Evolutionary conservation across 2,888 invertebrate species (phyloP).

Genomic region (Idaea dimidiata): DNA sequence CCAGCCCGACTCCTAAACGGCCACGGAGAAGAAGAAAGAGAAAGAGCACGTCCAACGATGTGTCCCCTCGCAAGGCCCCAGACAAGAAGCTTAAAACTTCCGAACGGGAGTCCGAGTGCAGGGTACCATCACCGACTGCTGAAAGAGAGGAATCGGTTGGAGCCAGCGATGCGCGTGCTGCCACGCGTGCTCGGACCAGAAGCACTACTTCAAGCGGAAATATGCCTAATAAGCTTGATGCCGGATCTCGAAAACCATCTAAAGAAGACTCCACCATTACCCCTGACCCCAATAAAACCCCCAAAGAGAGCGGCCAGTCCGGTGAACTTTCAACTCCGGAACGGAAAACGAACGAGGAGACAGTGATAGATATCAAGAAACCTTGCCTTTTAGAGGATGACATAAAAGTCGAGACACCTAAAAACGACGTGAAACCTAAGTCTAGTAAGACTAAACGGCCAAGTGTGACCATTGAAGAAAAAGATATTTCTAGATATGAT

Average conservation of each 20-base stretch:
- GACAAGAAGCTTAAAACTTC: constrained; percentile 92
- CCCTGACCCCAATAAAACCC: constrained; percentile 67
- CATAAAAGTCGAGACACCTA: constrained; percentile 46
- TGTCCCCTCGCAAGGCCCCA: constrained; percentile 83
- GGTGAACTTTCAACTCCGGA: constrained; percentile 82
- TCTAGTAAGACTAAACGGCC: constrained; percentile 35
- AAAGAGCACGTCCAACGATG: constrained; percentile 61
- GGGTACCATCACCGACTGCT: constrained; percentile 86
- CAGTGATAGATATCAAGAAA: constrained; percentile 62
- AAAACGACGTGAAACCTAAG: constrained; percentile 45
- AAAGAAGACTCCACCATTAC: constrained; percentile 58
- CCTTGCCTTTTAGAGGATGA: constrained; percentile 41
- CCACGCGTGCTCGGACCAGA: constrained; percentile 84
- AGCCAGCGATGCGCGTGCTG: constrained; percentile 67
- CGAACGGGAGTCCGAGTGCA: constrained; percentile 87
- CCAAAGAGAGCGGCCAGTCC: constrained; percentile 82
- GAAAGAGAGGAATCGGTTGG: constrained; percentile 87
- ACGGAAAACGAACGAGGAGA: constrained; percentile 83
- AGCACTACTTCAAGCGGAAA: constrained; percentile 85
- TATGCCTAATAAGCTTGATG: constrained; percentile 82
- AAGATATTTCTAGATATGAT: constrained; percentile 30
- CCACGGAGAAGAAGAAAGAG: constrained; percentile 67
- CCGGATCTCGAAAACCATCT: constrained; percentile 75
- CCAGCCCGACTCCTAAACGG: constrained; percentile 66
- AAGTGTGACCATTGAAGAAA: constrained; percentile 61